A percentile compares a stretch with the other conserved stretches of the same genome.
phyloP scores from a whole-genome alignment of 2,113 vertebrate genomes.

The Aleadryas rufinucha region DNA sequence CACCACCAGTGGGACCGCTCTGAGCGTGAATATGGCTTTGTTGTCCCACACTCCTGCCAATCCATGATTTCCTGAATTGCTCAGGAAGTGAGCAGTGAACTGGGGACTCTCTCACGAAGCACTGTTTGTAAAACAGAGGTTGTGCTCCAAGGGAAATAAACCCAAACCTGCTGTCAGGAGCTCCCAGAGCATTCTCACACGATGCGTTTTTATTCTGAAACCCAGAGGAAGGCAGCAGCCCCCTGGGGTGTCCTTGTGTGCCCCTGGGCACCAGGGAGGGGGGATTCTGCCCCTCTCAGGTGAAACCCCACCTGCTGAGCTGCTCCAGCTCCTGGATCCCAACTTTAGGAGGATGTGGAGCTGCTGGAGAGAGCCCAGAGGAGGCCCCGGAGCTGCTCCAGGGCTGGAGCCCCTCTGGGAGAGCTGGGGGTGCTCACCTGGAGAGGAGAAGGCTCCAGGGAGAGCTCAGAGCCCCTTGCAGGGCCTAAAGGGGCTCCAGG shows the following conservation, averaged over 20 bases:
- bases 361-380: background rate
- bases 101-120: background rate
- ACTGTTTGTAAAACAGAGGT: background rate
- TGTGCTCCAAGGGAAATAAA: background rate
- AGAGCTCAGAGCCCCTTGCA: background rate
- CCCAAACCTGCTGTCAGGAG: background rate
- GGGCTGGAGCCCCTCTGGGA: background rate
- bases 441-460: background rate
- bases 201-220: background rate
- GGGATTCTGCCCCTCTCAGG: background rate
- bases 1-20: background rate
- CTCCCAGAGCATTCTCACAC: background rate
- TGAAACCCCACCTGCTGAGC: background rate
- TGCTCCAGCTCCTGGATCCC: background rate
- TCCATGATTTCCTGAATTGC: background rate
- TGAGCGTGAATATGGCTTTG: background rate
- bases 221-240: background rate
- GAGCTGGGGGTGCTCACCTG: background rate
- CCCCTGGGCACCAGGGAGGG: rapidly evolving
- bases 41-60: background rate
- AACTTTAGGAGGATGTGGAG: background rate
- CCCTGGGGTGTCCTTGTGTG: no score
- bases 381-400: background rate
- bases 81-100: background rate
- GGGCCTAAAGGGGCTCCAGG: background rate